Evolutionary conservation across 2,113 vertebrate genomes (phyloP).

Genomic region (Columba livia): DNA sequence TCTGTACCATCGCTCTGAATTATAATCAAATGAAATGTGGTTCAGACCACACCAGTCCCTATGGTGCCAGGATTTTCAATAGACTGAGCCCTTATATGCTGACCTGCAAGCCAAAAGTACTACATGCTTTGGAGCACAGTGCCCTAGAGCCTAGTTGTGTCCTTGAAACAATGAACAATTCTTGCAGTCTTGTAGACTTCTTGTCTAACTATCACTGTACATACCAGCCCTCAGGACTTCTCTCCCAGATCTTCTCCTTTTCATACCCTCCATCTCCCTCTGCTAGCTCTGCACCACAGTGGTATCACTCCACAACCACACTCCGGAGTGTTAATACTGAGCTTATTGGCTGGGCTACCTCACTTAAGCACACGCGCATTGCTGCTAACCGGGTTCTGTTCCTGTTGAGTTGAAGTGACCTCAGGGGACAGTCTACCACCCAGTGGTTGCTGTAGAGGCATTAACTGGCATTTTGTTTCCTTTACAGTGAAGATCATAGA

Average conservation of each 20-base stretch:
- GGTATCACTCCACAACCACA: background rate
- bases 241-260: background rate
- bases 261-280: background rate
- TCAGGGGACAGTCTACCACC: background rate
- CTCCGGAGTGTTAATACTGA: background rate
- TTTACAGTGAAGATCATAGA: background rate
- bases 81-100: background rate
- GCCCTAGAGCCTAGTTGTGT: background rate
- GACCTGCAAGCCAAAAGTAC: background rate
- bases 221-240: background rate
- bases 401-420: background rate
- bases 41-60: background rate
- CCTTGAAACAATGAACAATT: background rate
- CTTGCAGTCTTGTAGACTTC: background rate
- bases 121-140: background rate
- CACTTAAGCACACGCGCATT: background rate
- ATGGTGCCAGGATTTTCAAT: background rate
- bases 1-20: background rate
- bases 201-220: background rate
- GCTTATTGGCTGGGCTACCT: background rate
- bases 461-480: background rate
- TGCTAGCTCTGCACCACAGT: background rate
- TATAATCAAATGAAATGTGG: background rate
- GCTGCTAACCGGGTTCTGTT: background rate
- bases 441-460: background rate